Conservation (phyloP, 2,113 vertebrate genomes). For the Rhabdornis inornatus region DNA sequence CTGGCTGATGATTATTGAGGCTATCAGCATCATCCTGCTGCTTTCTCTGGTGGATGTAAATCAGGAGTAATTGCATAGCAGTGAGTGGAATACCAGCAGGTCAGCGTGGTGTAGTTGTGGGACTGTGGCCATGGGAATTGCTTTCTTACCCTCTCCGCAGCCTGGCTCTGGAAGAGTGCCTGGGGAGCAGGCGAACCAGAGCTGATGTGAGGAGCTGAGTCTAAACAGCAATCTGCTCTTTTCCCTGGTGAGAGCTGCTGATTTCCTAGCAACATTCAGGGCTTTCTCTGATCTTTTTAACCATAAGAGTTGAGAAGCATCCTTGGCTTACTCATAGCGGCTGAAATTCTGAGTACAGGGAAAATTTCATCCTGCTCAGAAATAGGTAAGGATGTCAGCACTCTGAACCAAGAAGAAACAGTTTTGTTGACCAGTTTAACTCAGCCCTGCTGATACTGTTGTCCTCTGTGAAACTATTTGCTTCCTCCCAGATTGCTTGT, state of each 20-base stretch:
- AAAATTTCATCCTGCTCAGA: neutral
- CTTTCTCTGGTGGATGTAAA: constrained; percentile 33
- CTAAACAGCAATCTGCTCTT: neutral
- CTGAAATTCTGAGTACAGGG: neutral
- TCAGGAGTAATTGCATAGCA: constrained; percentile 3
- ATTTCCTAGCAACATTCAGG: constrained; percentile 43
- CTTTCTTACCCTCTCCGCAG: neutral
- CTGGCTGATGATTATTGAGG: neutral
- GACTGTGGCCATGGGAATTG: neutral
- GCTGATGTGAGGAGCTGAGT: neutral
- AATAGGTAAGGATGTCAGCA: neutral
- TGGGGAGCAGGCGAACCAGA: neutral
- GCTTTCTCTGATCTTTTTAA: neutral
- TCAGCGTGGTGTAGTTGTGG: neutral
- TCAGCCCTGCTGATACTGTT: neutral
- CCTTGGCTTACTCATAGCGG: neutral
- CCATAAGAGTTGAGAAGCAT: neutral
- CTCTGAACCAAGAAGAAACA: neutral
- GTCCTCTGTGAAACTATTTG: neutral
- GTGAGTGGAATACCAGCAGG: neutral
- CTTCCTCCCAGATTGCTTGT: neutral
- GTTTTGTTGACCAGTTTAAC: neutral
- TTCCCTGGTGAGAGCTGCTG: neutral
- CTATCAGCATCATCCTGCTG: neutral
- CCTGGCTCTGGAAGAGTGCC: neutral